Conservation (phyloP, 2,888 invertebrate species). For the Hydriomena furcata region DNA sequence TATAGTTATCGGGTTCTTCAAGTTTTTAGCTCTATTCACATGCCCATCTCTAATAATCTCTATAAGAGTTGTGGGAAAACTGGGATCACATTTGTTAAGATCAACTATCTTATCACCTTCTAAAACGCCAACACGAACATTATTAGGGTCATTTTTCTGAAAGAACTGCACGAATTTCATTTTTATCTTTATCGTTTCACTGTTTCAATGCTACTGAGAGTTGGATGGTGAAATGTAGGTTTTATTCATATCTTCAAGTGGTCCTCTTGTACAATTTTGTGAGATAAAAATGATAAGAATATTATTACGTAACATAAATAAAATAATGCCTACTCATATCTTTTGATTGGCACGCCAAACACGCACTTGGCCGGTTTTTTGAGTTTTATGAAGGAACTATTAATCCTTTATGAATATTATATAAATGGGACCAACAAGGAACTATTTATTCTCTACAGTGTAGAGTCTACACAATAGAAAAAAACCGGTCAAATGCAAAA, state of each 20-base stretch:
- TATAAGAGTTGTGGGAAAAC: constrained; percentile 61
- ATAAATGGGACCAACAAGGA: no score
- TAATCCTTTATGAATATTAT: no score
- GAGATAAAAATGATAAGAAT: constrained; percentile 24
- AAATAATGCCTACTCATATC: no score
- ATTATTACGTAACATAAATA: not conserved
- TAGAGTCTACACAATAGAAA: no score
- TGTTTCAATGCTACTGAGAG: constrained; percentile 7
- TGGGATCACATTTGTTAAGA: constrained; percentile 82
- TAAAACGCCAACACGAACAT: constrained; percentile 83
- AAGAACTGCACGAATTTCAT: constrained; percentile 88
- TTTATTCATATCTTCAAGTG: constrained; percentile 13
- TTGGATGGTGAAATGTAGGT: constrained; percentile 4
- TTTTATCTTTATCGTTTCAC: constrained; percentile 33
- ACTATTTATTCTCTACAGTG: no score
- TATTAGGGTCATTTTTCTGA: constrained; percentile 72
- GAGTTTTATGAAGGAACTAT: no score
- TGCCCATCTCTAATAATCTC: constrained; percentile 62
- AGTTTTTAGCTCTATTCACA: constrained; percentile 47
- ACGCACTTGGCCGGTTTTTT: no score
- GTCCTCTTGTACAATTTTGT: constrained; percentile 1
- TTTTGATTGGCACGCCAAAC: no score
- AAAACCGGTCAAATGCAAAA: constrained; percentile 34
- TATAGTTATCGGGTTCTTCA: constrained; percentile 32
- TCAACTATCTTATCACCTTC: constrained; percentile 84